These are phyloP conservation scores for Crossaster papposus DNA, from an alignment of 53 echinoderm and acorn worm genomes.

Conservation along the genomic window DNA sequence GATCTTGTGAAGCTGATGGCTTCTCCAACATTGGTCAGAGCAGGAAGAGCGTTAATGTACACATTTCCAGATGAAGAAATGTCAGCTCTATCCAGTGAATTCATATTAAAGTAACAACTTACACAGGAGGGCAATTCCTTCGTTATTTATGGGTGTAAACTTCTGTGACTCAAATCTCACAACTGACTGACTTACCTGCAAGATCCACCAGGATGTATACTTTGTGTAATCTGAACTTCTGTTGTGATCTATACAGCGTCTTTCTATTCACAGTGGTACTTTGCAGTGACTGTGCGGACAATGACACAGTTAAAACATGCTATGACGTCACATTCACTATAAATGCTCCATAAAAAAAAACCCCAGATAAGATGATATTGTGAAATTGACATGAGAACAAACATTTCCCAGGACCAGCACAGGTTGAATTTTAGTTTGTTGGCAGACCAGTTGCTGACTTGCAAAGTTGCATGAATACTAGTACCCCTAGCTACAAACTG, in stretches of 20 bases:
- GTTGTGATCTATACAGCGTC: background rate
- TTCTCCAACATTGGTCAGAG: too few relatives aligned
- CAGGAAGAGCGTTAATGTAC: too few relatives aligned
- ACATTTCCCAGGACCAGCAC: conserved; percentile 26
- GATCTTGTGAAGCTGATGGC: too few relatives aligned
- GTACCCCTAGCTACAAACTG: background rate
- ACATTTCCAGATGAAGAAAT: conserved; percentile 3
- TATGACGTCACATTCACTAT: conserved; percentile 21
- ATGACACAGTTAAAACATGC: conserved; percentile 14
- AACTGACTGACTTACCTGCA: conserved; percentile 8
- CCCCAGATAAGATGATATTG: background rate
- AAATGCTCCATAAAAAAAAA: conserved; percentile 8
- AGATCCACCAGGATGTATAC: conserved; percentile 1
- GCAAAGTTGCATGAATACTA: conserved; percentile 13
- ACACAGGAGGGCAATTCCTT: conserved; percentile 3
- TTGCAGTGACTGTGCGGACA: background rate
- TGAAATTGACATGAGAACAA: conserved; percentile 8
- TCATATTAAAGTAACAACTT: conserved; percentile 19
- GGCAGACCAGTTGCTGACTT: conserved; percentile 29
- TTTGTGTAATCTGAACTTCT: background rate
- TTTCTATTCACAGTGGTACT: background rate
- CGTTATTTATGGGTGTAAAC: background rate
- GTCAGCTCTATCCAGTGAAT: conserved; percentile 31
- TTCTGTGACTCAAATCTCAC: background rate
- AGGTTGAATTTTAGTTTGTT: conserved; percentile 18